Percentiles rank a stretch among this genome's conserved stretches.
phyloP scores from a whole-genome alignment of 2,797 vertebrate species.

The Labeo calbasu region DNA sequence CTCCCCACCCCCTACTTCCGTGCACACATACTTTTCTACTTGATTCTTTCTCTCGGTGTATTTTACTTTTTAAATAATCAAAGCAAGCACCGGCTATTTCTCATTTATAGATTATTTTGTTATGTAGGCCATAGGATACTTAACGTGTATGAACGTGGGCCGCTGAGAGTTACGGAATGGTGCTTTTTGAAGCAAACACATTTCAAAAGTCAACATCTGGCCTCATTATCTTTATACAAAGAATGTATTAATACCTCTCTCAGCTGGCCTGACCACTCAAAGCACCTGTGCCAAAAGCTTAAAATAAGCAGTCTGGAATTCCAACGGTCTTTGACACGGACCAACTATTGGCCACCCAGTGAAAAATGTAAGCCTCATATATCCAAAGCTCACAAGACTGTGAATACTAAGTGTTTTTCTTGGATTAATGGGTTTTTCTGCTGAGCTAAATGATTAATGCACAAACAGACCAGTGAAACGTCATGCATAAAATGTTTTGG shows the following conservation, averaged over 20 bases:
- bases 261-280: constrained; percentile 68
- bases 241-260: constrained; percentile 71
- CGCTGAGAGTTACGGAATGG: constrained; percentile 2
- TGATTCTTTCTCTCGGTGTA: constrained; percentile 30
- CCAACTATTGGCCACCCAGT: constrained; percentile 67
- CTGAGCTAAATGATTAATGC: constrained; percentile 72
- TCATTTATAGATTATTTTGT: constrained; percentile 30
- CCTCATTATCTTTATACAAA: constrained; percentile 61
- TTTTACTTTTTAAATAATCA: constrained; percentile 24
- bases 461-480: constrained; percentile 69
- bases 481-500: constrained; percentile 71
- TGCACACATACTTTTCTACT: constrained; percentile 26
- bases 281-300: constrained; percentile 76
- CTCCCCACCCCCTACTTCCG: constrained; percentile 54
- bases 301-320: constrained; percentile 78
- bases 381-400: neutral
- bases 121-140: constrained; percentile 31
- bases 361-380: constrained; percentile 10
- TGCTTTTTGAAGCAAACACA: constrained; percentile 45
- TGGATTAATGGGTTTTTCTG: constrained; percentile 58
- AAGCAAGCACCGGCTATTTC: constrained; percentile 14
- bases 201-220: constrained; percentile 60
- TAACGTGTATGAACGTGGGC: constrained; percentile 9
- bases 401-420: constrained; percentile 47
- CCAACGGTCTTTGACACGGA: constrained; percentile 64